Evolutionary conservation across 2,113 vertebrate genomes (phyloP), one percentile per base, ranked within the genome.

Genomic region (Todiramphus chloris): DNA sequence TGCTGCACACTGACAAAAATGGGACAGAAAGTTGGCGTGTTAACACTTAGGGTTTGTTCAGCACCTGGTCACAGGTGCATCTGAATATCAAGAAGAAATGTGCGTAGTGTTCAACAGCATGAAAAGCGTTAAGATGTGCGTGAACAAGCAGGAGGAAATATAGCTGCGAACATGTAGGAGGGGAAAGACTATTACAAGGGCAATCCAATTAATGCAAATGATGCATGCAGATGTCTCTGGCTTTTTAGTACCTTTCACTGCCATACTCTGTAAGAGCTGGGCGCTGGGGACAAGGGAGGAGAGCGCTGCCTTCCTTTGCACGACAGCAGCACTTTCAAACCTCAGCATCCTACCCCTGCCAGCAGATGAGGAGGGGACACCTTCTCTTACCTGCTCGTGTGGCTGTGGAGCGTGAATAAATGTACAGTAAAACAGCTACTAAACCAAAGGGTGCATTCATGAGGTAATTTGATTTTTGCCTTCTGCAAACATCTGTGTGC

Each of bases 131-230:
- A 84, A 85, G 86, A 82, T 58, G 69, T 72, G 74, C 5, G 35
- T 93, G 94, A 92, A 88, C 75, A 92, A 94, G 90, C 88, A 88
- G 84, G 84, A 90, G 79, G 89, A 94, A 94, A 82, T 92, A 84
- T 50, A 70, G 63, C 87, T 27, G 56, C 62, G 94, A 83, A 37
- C 31, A 2, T 85, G 88, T 89, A 50, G 91, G 87, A 93, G 95
- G 89, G 64, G 72, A 77, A 83, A 82, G 87, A 56, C 70, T 35
- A 70, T 90, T 96, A 91, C 88, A 78, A 90, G 92, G 83, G 76
- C 85, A 96, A 90, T 90, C 72, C 72, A 93, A 84, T 96, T 95
- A 96, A 94, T 96, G 92, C 90, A 90, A 96, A 96, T 83, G 92
- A 88, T 93, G 87, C 83, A 92, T 84, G 89, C 83, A 83, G 79